phyloP scores from a whole-genome alignment of 2,113 vertebrate genomes.

The Bufo gargarizans region DNA sequence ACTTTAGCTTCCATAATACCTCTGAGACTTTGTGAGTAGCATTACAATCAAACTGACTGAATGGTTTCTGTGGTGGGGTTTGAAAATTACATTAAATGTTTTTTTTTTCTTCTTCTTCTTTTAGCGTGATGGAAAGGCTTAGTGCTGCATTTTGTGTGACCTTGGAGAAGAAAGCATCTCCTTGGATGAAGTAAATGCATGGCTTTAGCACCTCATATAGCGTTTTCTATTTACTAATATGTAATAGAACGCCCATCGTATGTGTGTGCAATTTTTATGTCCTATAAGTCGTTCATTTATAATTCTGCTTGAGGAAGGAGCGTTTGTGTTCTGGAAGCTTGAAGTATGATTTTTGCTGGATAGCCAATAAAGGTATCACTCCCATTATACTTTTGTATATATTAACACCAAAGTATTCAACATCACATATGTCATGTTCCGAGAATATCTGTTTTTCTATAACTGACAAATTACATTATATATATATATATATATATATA shows the following conservation, averaged over 20 bases:
- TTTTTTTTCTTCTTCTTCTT: constrained; percentile 30
- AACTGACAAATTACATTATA: too few species aligned
- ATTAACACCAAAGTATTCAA: too few species aligned
- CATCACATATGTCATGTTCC: too few species aligned
- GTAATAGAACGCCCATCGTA: neutral
- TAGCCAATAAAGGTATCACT: too few species aligned
- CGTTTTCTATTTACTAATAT: constrained; percentile 23
- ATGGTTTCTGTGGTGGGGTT: constrained; percentile 48
- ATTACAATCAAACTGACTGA: constrained; percentile 55
- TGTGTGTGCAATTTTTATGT: neutral
- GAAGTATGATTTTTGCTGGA: too few species aligned
- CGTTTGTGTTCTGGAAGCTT: neutral
- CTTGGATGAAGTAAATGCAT: constrained; percentile 15
- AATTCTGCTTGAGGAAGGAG: neutral
- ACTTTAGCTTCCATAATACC: constrained; percentile 55
- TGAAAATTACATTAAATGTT: constrained; percentile 49
- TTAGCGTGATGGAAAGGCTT: constrained; percentile 43
- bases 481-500: too few species aligned
- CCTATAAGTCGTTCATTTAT: neutral
- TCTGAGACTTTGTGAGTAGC: constrained; percentile 45
- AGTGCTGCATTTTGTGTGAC: constrained; percentile 42
- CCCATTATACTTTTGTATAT: too few species aligned
- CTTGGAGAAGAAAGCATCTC: constrained; percentile 31
- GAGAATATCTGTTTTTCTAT: too few species aligned
- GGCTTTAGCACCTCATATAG: neutral